These are phyloP conservation scores for Diaphora mendica DNA, from an alignment of 2,888 invertebrate genomes.

Conservation along the genomic window DNA sequence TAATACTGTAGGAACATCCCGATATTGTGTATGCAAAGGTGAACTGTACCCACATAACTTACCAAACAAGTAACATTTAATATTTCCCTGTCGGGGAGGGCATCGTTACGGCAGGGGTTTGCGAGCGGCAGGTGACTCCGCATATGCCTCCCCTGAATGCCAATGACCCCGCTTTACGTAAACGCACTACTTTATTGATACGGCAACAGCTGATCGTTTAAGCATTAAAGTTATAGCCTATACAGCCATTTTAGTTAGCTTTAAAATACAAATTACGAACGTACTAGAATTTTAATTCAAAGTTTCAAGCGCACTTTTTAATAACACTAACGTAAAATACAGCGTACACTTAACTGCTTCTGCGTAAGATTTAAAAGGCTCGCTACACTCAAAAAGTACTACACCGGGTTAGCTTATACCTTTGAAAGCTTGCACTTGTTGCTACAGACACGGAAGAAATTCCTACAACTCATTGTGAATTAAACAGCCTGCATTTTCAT, in stretches of 20 bases:
- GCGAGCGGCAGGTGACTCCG: conserved; percentile 76
- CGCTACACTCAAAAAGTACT: conserved; percentile 20
- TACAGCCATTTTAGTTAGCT: conserved; percentile 18
- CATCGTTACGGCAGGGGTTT: conserved; percentile 62
- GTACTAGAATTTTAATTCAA: conserved; percentile 22
- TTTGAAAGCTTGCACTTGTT: conserved; percentile 39
- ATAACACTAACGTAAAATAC: conserved; percentile 24
- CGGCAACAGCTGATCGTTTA: conserved; percentile 63
- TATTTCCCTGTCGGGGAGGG: conserved; percentile 73
- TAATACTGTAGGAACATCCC: conserved; percentile 28
- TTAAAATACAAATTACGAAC: conserved; percentile 17
- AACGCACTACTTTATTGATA: conserved; percentile 50
- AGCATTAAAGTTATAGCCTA: conserved; percentile 38
- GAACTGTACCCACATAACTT: conserved; percentile 64
- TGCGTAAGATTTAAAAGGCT: conserved; percentile 20
- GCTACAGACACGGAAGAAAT: conserved; percentile 29
- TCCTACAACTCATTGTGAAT: conserved; percentile 29
- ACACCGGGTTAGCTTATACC: conserved; percentile 20
- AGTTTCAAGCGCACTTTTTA: conserved; percentile 9
- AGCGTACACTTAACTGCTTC: conserved; percentile 15
- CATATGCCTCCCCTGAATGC: conserved; percentile 83
- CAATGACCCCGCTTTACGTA: conserved; percentile 75
- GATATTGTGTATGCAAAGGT: conserved; percentile 45
- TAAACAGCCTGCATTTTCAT: conserved; percentile 34
- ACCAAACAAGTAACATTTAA: conserved; percentile 82